Base-by-base conservation (phyloP, 2,797 vertebrate species). In the Meriones psammophilus region DNA sequence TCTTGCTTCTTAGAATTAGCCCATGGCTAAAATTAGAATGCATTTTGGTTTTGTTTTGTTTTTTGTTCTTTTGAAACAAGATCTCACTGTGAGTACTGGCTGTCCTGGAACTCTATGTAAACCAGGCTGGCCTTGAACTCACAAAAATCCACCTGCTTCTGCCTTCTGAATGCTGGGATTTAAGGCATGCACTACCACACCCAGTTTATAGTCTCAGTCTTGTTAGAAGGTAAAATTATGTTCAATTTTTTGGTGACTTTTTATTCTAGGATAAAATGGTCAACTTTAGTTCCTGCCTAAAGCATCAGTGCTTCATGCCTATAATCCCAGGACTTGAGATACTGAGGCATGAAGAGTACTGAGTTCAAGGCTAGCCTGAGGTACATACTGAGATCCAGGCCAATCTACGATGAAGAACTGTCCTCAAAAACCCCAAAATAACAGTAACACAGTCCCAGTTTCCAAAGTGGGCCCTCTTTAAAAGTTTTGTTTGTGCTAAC, bases 1-100 rank as follows among this genome's bases (percentile, higher is more conserved):
- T 56, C 69, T 92, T 66, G 54, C 58, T 56, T n/a, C 89, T 95
- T 85, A 15, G 80, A 68, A 86, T 64, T 56, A 90, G 56, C 8
- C 56, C 66, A 0, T n/a, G 66, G 33, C 42, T 88, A 64, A 94
- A 74, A 71, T 33, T 15, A 66, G 56, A 56, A 13, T 17, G 42
- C 42, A 42, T 42, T 42, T 56, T 30, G 64, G 62, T 79, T 80
- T 64, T 81, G 56, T 60, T 60, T 62, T 62, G 39, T 7, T 64
- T 77, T 77, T 81, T 42, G 56, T 83, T 83, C 26, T 20, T 84
- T 64, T 46, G 60, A 84, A 66, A 66, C 5, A 20, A 46, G 39
- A 24, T 15, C 28, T 84, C 8, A 66, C 60, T 85, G n/a, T 4
- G 1, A 50, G 9, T 24, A 33, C 20, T 36, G 8, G 28, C 50